Percentiles rank a stretch among this genome's conserved stretches.
Evolutionary conservation across 2,797 vertebrate species (phyloP).

Genomic region (Anableps anableps): DNA sequence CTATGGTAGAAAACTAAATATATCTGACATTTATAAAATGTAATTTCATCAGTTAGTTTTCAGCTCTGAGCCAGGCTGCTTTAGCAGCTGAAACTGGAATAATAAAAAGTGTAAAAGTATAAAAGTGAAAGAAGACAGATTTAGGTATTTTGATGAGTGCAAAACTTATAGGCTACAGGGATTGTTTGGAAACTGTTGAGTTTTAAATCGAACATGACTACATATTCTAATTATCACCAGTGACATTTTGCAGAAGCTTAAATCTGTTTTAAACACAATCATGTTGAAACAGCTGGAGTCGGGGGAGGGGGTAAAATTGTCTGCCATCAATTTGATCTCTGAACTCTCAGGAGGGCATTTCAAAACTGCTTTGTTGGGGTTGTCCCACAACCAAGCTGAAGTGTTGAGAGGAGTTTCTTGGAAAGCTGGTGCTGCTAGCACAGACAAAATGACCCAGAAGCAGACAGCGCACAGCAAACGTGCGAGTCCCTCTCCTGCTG

Average conservation of each 20-base stretch:
- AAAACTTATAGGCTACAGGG: background rate
- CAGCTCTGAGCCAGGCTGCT: background rate
- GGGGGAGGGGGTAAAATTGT: background rate
- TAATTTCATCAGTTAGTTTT: background rate
- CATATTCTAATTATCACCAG: background rate
- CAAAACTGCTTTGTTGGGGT: background rate
- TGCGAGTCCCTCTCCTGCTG: background rate
- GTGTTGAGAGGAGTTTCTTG: background rate
- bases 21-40: background rate
- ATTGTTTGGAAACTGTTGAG: background rate
- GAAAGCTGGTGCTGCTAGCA: background rate
- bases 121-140: background rate
- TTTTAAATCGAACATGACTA: background rate
- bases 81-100: background rate
- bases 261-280: background rate
- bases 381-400: background rate
- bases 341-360: background rate
- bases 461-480: background rate
- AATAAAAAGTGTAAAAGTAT: background rate
- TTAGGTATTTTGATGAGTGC: background rate
- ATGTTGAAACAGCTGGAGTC: background rate
- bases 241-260: background rate
- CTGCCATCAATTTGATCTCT: background rate
- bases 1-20: background rate
- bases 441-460: background rate